Base-by-base conservation (phyloP, 2,113 vertebrate species). In the Syngnathus scovelli region DNA sequence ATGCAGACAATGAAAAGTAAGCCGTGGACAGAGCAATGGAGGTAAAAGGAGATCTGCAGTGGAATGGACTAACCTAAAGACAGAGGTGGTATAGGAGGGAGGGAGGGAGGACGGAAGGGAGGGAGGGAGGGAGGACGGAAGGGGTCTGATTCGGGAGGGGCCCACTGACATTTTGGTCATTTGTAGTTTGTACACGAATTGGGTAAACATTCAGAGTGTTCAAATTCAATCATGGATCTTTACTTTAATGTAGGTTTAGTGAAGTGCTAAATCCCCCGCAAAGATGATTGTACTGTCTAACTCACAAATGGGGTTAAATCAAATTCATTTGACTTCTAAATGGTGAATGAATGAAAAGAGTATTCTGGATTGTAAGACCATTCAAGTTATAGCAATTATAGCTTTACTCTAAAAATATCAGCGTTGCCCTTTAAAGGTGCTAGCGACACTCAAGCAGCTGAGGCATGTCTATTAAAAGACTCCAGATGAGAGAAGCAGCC, bases 391-490 rank as follows among this genome's bases (percentile, higher is more conserved):
- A 43, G 23, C 49, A n/a, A 16, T 15, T 3, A 13, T 16, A 64
- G 60, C 46, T 72, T 65, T 9, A 41, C 21, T 81, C 75, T 79
- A 83, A 75, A 86, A 76, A 75, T 81, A 78, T 16, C 61, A 43
- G 23, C 37, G 39, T 11, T 37, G 23, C 8, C 78, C 72, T 78
- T 81, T 72, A 71, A 78, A 74, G 80, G 75, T n/a, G 63, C 15
- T 11, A 68, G 80, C 86, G 61, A 9, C 70, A 67, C 60, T 58
- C 54, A 61, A 74, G 75, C 88, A 89, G 88, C 86, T 89, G 88
- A 66, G 54, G 61, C 69, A 65, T 33, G 37, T 75, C 84, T 89
- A 89, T 87, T 86, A 85, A 78, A 77, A 88, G 81, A 73, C 13
- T 3, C 13, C 18, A 44, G 39, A 27, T 41, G 38, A 19, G 60